A percentile compares a stretch with the other conserved stretches of the same genome.
phyloP scores from a whole-genome alignment of 2,888 invertebrate genomes.

The Diabrotica balteata region DNA sequence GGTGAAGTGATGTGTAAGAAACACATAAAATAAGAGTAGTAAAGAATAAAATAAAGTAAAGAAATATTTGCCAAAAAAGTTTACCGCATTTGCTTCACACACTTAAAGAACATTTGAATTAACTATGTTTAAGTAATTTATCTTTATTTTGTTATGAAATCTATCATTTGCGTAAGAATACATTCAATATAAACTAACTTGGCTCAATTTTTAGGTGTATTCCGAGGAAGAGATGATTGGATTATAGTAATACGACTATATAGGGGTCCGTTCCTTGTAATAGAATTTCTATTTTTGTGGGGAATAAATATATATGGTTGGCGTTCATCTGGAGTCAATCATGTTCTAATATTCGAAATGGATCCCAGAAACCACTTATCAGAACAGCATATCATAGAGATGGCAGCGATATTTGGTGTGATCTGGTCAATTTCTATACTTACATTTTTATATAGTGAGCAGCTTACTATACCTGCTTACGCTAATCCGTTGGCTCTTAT shows the following conservation, averaged over 20 bases:
- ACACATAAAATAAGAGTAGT: no score
- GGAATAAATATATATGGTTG: slow-evolving; percentile 97
- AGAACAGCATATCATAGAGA: slow-evolving; percentile 94
- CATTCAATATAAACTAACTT: no score
- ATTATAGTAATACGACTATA: slow-evolving; percentile 91
- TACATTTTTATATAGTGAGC: slow-evolving; percentile 79
- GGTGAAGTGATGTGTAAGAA: no score
- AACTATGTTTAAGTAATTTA: no score
- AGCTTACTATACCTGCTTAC: slow-evolving; percentile 89
- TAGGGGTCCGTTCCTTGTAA: slow-evolving; percentile 90
- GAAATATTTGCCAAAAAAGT: no score
- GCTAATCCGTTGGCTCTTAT: slow-evolving; percentile 88
- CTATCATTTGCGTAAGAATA: no score
- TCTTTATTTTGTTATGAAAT: no score
- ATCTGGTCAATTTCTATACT: slow-evolving; percentile 93
- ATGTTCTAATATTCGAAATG: slow-evolving; percentile 95
- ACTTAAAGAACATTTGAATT: no score
- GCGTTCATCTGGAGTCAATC: slow-evolving; percentile 97
- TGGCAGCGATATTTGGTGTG: slow-evolving; percentile 92
- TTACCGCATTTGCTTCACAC: no score
- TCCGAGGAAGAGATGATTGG: slow-evolving; percentile 78
- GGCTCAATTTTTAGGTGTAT: slow-evolving; percentile 52
- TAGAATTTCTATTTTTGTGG: slow-evolving; percentile 91
- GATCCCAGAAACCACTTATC: slow-evolving; percentile 94
- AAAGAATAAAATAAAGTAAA: no score